These are phyloP conservation scores for Elephas maximus DNA, from an alignment of 2,113 vertebrate genomes.

Conservation along the genomic window DNA sequence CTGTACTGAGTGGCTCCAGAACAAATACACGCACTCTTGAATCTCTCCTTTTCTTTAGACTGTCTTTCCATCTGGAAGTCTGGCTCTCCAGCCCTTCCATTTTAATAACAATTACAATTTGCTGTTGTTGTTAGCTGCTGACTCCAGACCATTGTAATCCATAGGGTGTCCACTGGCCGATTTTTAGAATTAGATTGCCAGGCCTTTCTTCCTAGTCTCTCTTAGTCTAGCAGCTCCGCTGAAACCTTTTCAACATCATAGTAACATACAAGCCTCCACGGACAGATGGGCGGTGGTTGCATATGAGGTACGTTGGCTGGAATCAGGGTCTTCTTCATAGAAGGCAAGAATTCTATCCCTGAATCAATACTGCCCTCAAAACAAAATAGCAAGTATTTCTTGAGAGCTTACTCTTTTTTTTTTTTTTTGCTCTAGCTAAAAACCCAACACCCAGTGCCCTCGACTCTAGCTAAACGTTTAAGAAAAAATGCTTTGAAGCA, in stretches of 20 bases:
- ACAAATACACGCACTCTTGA: neutral
- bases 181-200: neutral
- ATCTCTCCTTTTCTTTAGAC: neutral
- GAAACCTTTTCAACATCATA: neutral
- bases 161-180: neutral
- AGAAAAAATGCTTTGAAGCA: neutral
- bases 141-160: neutral
- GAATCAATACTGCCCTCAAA: neutral
- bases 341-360: neutral
- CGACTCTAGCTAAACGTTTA: neutral
- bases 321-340: neutral
- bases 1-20: neutral
- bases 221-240: neutral
- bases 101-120: neutral
- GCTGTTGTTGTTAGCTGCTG: neutral
- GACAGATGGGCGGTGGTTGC: neutral
- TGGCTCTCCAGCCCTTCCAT: neutral
- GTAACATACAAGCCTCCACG: neutral
- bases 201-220: neutral
- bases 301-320: neutral
- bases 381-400: neutral
- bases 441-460: too few species aligned
- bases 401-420: neutral
- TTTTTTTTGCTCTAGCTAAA: too few species aligned
- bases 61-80: neutral